Evolutionary conservation across 1,140 invertebrate species (phyloP), one percentile per base, ranked within the genome.

Genomic region (Camponotus floridanus): DNA sequence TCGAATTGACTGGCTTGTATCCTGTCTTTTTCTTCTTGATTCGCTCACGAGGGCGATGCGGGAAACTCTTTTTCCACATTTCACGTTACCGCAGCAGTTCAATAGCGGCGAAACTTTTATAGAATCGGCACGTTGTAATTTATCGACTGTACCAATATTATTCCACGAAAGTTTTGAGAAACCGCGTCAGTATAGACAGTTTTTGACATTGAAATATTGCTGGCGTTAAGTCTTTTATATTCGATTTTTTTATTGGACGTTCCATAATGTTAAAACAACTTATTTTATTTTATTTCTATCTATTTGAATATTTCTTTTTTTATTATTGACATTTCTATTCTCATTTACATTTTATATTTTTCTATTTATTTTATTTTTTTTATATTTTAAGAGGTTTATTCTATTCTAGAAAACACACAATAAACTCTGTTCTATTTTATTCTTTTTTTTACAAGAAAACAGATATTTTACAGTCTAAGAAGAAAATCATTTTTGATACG

Each of bases 1-100:
- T 88, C 76, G 87, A 86, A 81, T 68, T 67, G 71, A 64, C 81
- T 71, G 39, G 55, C 62, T 59, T 70, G 36, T 36, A 48, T 42
- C 45, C 78, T 61, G n/a, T 76, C 45, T 39, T 70, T 73, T 61
- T 61, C 57, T 84, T 64, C 51, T 33, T 31, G 76, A 42, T 64
- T 64, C 68, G 78, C 33, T 70, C 51, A 65, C 78, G 36, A 70
- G 55, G 8, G 33, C 11, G 48, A 62, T 61, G 55, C 36, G 51
- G 39, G 31, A 62, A 78, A 64, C 73, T 42, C 45, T 85, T 85
- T 85, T 85, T 78, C 59, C 59, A 65, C 42, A 26, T 55, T 76
- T 76, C 33, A 33, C 73, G 59, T 65, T 21, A 65, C 13, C 59
- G 67, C 68, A 15, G 68, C 39, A 18, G 8, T 33, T 76, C 73